Evolutionary conservation across 2,888 invertebrate species (phyloP), one percentile per base, ranked within the genome.

Genomic region (Hemistola chrysoprasaria): DNA sequence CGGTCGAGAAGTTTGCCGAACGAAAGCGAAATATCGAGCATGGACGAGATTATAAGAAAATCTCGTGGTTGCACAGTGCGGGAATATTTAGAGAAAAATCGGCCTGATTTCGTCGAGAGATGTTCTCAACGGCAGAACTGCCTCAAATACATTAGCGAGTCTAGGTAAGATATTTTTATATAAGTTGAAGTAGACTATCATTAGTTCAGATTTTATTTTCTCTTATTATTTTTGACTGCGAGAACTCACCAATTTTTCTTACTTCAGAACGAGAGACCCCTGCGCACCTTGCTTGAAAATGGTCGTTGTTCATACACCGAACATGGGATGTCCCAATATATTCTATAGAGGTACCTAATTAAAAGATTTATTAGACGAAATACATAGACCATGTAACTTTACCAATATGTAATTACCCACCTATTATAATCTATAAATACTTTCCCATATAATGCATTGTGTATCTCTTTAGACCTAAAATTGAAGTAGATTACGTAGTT

Each of bases 51-150:
- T 22, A 33, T 62, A 2, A 75, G 58, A 33, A 77, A 57, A 39
- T 53, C 71, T 7, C 73, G 75, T 26, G 69, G 71, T 10, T 71
- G 83, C 4, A 83, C 90, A 3, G 88, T 93, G 11, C 84, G 94
- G 90, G 94, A 95, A 41, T 93, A 93, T 66, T 90, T 96, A 59
- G 88, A 90, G 52, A 88, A 74, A 48, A 93, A 94, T 56, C 91
- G 93, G 21, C 95, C 95, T 0, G 91, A 92, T 45, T 95, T 95
- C 71, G 86, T 94, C 1, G 71, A 78, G 39, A 82, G 72, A 27
- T 65, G 72, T 34, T 61, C 73, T 0, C 62, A 71, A 11, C 68
- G 88, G 5, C 87, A 85, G 47, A 69, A 73, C 31, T 82, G 80
- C 37, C 62, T 88, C 54, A 80, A 77, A 50, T 63, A 71, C 27